Evolutionary conservation across 2,113 vertebrate genomes (phyloP).

Genomic region (Rostratula benghalensis): DNA sequence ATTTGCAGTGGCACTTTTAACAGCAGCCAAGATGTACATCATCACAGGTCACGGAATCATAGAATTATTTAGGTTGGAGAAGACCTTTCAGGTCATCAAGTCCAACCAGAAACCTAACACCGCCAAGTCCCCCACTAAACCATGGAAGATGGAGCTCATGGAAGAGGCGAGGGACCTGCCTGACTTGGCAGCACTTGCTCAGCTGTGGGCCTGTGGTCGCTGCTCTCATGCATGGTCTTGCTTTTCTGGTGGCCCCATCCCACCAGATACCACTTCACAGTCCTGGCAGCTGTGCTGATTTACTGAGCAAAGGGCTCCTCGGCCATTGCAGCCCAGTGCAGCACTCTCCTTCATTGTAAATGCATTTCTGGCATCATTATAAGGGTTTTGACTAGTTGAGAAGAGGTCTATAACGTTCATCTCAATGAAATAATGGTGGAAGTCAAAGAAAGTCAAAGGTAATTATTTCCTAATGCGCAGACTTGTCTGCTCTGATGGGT

Average conservation of each 20-base stretch:
- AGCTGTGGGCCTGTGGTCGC: background rate
- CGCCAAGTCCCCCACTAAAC: background rate
- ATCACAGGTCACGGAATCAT: background rate
- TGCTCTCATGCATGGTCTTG: rapidly evolving
- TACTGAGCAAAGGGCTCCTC: background rate
- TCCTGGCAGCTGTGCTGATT: background rate
- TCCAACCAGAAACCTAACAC: background rate
- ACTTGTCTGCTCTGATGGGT: background rate
- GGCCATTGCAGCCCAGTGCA: background rate
- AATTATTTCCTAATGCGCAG: background rate
- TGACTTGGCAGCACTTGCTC: background rate
- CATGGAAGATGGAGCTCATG: background rate
- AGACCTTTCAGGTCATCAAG: background rate
- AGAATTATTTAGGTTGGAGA: background rate
- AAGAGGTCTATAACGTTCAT: background rate
- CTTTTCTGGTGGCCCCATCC: background rate
- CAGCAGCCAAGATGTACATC: background rate
- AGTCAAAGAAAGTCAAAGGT: background rate
- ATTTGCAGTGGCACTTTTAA: background rate
- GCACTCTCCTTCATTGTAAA: background rate
- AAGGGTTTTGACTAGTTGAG: background rate
- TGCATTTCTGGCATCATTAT: background rate
- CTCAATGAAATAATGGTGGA: background rate
- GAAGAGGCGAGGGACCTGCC: background rate
- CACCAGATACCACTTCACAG: rapidly evolving